Conservation (phyloP, 2,113 vertebrate species). For the Megaptera novaeangliae region DNA sequence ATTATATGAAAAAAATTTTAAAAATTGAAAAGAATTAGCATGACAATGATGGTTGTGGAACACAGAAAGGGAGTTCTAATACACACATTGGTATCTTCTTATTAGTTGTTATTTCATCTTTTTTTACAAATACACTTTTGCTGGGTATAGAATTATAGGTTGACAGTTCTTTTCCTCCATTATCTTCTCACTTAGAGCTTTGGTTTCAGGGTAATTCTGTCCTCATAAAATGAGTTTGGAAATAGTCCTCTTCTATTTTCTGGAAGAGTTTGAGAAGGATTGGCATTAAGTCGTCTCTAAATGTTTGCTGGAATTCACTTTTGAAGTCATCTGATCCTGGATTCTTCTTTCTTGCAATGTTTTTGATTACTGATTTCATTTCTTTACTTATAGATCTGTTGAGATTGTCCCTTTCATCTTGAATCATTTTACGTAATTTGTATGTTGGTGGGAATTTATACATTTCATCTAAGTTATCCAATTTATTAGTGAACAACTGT, state of each 20-base stretch:
- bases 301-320: neutral
- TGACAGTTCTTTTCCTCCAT: neutral
- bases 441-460: neutral
- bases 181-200: neutral
- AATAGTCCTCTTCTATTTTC: neutral
- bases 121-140: neutral
- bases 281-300: neutral
- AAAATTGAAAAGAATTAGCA: neutral
- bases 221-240: neutral
- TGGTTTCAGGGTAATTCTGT: neutral
- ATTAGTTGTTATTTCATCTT: neutral
- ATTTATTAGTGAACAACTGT: neutral
- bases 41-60: neutral
- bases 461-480: neutral
- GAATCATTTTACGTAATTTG: neutral
- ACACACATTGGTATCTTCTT: neutral
- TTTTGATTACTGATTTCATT: neutral
- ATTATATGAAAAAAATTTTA: neutral
- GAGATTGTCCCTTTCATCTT: neutral
- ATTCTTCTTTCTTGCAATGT: neutral
- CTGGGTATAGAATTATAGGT: neutral
- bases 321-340: neutral
- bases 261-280: neutral
- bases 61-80: neutral
- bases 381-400: neutral